Evolutionary conservation across 2,888 invertebrate genomes (phyloP), one percentile per base, ranked within the genome.

Genomic region (Prenolepis imparis): DNA sequence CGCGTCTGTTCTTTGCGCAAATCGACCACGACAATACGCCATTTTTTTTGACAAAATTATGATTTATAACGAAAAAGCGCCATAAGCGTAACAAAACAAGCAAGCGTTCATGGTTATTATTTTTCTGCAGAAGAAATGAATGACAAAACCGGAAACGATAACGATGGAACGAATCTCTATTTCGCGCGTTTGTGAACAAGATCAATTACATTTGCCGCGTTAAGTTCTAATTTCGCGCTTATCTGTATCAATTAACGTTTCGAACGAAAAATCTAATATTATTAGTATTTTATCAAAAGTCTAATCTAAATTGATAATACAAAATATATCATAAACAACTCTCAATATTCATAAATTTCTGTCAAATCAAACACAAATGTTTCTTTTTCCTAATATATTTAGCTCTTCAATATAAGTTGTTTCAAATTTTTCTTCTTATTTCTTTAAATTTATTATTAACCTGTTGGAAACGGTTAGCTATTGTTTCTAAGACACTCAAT

Each of bases 11-110:
- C 41, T 15, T 41, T 12, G 21, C n/a, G 5, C 21, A 75, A 75
- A 63, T 41, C 68, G 6, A 24, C 12, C 12, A 36, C 64, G 64
- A 41, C 41, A 52, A 55, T 24, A 21, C 11, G 48, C 9, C 41
- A 6, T 57, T 68, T 28, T 28, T 28, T 52, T n/a, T 52, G 52
- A 52, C 18, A 52, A 52, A 52, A 52, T 52, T 52, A 52, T 78
- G 77, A 78, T 78, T 68, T 68, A 57, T 78, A 57, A n/a, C 9
- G 41, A 41, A 68, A 55, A 57, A 57, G 18, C 52, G 52, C 52
- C 12, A 52, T 39, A 1, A 6, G 55, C 28, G 41, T 41, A 32
- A 28, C 18, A 48, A 78, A 68, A 78, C 41, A 2, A 41, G 11
- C 3, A 12, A 4, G 5, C 52, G 52, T 52, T 57, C 32, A 21